phyloP scores from a whole-genome alignment of 2,888 invertebrate genomes.

The Euplagia quadripunctaria region DNA sequence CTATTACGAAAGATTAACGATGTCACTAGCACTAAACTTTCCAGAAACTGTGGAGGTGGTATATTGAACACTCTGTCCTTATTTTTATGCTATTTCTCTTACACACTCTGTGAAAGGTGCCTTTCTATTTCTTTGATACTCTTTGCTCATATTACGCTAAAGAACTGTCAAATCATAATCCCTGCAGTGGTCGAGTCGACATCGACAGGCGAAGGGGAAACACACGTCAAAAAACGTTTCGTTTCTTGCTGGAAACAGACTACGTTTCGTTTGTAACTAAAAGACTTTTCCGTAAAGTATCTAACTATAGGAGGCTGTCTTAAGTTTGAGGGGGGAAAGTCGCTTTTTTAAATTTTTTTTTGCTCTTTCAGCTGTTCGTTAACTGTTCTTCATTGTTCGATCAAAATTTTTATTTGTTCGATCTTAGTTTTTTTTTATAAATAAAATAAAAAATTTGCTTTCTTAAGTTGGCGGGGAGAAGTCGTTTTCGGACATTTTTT shows the following conservation, averaged over 20 bases:
- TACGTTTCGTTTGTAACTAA: neutral
- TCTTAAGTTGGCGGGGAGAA: too few relatives aligned
- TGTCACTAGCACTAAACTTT: slow-evolving; percentile 24
- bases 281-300: too few relatives aligned
- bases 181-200: slow-evolving; percentile 1
- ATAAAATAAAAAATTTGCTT: too few relatives aligned
- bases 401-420: too few relatives aligned
- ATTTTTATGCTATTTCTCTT: slow-evolving; percentile 7
- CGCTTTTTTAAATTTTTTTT: too few relatives aligned
- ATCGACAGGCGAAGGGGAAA: neutral
- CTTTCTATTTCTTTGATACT: slow-evolving; percentile 7
- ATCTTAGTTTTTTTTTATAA: too few relatives aligned
- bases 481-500: too few relatives aligned
- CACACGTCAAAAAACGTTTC: slow-evolving; percentile 11
- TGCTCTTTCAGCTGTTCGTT: too few relatives aligned
- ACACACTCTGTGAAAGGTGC: neutral
- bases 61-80: neutral
- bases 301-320: too few relatives aligned
- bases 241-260: neutral
- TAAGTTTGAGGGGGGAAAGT: too few relatives aligned
- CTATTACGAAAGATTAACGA: slow-evolving; percentile 64
- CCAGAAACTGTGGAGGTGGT: neutral
- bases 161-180: neutral
- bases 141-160: slow-evolving; percentile 4
- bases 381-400: too few relatives aligned